These are phyloP conservation scores for Myiotriccus ornatus DNA, from an alignment of 2,797 vertebrate species.

Conservation along the genomic window DNA sequence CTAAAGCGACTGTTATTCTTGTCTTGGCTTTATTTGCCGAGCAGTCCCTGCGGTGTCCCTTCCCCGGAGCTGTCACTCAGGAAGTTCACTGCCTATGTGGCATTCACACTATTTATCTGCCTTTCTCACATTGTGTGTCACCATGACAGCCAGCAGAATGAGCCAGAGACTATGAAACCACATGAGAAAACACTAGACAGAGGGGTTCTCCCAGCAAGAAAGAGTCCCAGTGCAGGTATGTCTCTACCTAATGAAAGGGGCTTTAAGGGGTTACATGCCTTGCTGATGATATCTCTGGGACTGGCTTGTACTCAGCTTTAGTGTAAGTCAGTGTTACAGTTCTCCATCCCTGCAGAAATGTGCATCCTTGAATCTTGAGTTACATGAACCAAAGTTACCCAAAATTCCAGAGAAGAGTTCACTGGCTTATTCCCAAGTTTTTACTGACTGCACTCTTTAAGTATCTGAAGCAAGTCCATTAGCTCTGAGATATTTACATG, in stretches of 20 bases:
- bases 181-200: neutral
- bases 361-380: neutral
- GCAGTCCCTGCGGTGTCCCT: neutral
- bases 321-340: neutral
- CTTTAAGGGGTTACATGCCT: neutral
- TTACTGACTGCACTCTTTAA: neutral
- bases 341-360: neutral
- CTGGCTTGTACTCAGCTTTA: neutral
- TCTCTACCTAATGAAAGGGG: neutral
- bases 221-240: neutral
- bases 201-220: neutral
- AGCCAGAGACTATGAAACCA: conserved; percentile 6
- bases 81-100: neutral
- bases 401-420: neutral
- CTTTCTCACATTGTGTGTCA: neutral
- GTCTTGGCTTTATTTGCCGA: neutral
- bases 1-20: neutral
- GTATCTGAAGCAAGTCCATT: neutral
- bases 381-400: neutral
- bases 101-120: neutral
- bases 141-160: neutral
- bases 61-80: neutral
- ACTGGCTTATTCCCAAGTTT: neutral
- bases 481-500: neutral
- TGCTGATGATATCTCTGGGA: neutral